phyloP scores from a whole-genome alignment of 2,113 vertebrate genomes.

The Scomber scombrus region DNA sequence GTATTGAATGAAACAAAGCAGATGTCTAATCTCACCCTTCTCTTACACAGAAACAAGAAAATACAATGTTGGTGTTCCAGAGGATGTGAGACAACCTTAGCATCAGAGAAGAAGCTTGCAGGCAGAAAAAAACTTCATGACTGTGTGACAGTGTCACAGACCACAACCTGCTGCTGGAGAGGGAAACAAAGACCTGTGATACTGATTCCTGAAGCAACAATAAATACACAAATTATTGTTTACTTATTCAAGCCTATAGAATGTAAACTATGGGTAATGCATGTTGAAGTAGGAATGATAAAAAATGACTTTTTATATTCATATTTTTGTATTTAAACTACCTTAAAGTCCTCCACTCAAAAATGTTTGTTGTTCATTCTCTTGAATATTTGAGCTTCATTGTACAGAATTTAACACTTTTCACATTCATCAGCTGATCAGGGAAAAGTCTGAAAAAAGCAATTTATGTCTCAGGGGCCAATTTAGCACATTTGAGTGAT shows the following conservation, averaged over 20 bases:
- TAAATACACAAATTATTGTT: conserved; percentile 4
- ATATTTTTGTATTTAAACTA: conserved; percentile 9
- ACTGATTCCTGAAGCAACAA: not conserved
- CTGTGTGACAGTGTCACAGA: not conserved
- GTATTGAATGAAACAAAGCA: not conserved
- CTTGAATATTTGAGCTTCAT: no score
- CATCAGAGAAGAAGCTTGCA: not conserved
- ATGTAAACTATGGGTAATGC: not conserved
- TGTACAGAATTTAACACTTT: no score
- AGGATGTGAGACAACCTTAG: conserved; percentile 28
- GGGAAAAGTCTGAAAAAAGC: not conserved
- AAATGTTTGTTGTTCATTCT: no score
- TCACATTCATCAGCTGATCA: no score
- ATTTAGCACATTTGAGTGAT: not conserved
- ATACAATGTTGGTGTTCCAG: not conserved
- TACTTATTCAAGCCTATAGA: not conserved
- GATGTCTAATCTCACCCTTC: not conserved
- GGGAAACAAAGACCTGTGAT: not conserved
- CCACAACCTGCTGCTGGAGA: not conserved
- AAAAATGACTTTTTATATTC: not conserved
- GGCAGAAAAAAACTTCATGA: no score
- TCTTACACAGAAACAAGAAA: conserved; percentile 47
- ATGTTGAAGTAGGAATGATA: not conserved
- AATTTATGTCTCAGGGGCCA: not conserved
- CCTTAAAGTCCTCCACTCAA: not conserved